These are phyloP conservation scores for Rhabdomys pumilio DNA, from an alignment of 2,797 vertebrate species.

Conservation along the genomic window DNA sequence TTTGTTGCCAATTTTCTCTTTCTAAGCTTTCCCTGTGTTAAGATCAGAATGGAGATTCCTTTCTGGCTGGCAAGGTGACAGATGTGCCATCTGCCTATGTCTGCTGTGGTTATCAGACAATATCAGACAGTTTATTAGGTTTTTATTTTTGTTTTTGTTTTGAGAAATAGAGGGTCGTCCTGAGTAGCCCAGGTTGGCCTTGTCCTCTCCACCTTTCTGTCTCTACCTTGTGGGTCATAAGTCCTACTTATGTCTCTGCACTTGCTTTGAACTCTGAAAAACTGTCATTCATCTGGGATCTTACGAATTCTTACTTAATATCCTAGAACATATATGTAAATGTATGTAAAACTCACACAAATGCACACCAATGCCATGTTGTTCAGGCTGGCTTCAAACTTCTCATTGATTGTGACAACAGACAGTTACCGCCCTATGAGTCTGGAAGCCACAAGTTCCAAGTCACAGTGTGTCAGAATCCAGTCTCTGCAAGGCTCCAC, in stretches of 20 bases:
- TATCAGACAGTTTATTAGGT: neutral
- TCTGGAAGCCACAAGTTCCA: neutral
- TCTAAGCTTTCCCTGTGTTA: neutral
- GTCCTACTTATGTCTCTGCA: neutral
- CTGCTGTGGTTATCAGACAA: neutral
- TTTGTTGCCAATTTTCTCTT: neutral
- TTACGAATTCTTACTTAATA: neutral
- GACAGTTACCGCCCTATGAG: neutral
- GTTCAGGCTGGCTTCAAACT: neutral
- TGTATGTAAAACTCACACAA: neutral
- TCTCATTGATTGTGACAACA: neutral
- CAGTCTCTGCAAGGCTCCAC: neutral
- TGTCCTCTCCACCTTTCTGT: neutral
- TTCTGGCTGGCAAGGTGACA: neutral
- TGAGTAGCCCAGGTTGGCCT: neutral
- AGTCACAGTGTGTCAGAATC: neutral
- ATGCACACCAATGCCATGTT: neutral
- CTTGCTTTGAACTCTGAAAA: constrained; percentile 15
- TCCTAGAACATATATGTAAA: neutral
- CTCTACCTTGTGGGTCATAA: neutral
- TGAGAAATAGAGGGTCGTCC: too few species aligned
- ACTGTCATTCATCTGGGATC: neutral
- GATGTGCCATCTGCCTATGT: neutral
- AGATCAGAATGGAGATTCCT: neutral
- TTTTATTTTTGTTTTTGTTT: neutral